Base-by-base conservation (phyloP, 2,113 vertebrate genomes). In the Megaceryle torquata region DNA sequence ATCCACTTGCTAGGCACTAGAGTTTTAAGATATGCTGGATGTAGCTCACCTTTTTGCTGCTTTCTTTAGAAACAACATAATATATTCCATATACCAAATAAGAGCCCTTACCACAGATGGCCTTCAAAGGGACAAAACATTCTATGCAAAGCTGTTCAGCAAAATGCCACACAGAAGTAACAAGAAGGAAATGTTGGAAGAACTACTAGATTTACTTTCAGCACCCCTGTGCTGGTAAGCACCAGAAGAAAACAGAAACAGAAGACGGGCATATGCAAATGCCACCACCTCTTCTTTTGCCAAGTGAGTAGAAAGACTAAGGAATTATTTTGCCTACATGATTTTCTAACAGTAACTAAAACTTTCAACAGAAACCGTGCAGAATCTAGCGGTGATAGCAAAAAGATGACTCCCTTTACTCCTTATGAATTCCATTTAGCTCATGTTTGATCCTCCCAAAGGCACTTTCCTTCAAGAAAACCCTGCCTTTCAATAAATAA, bases 401-500 rank as follows among this genome's bases (percentile, higher is more conserved):
- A 51, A 65, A 89, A 72, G 39, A 70, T 64, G 5, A 71, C 10
- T 63, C 41, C 18, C 67, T 91, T 75, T 29, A 44, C 35, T 82
- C 29, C 26, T 57, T n/a, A 48, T 11, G 8, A 51, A 82, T 75
- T 57, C 59, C 17, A 75, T 57, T 71, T 71, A 35, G 46, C 41
- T 70, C 31, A 24, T 48, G 15, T 71, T 83, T 83, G 15, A 37
- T 65, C 43, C 54, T 82, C 57, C 53, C 71, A 79, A 64, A 83
- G 46, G 56, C 46, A 74, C 15, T 43, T 77, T 37, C 29, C 67
- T 93, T 75, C 63, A 41, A 88, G 46, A 65, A 91, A 80, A 53
- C 37, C 33, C 35, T 86, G 53, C 41, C 67, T 94, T 88, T 80
- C 63, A 91, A 86, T 89, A 86, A 96, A 61, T 54, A 79, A 85